Evolutionary conservation across 2,888 invertebrate species (phyloP), one percentile per base, ranked within the genome.

Genomic region (Molanna angustata): DNA sequence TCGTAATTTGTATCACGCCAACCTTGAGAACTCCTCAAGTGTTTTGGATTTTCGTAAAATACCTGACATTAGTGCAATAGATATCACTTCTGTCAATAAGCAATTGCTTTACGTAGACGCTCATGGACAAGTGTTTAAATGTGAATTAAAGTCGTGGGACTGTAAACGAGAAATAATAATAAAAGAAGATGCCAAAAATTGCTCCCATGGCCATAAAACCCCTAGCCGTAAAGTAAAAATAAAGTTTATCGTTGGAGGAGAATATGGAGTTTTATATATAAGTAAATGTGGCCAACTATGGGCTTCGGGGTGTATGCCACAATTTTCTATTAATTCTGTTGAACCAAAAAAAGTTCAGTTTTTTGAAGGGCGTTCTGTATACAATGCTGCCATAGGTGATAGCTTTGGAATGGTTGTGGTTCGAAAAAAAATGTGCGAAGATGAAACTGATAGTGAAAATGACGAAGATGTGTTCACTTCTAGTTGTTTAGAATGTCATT

Each of bases 361-460:
- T 69, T 86, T 88, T 62, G 82, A 84, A 63, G 84, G 83, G 4
- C 73, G 85, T 61, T 79, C 79, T 55, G 80, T 90, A 17, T 78
- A 84, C 44, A 82, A 84, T 65, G 79, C 89, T 39, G 82, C 82
- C 6, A 85, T 90, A 51, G 93, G 93, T 4, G 78, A 79, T 53
- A 84, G 88, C 64, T 92, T 85, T 77, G 90, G 85, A 65, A 85
- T 86, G 64, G 84, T 83, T 43, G 79, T 88, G 62, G 81, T 82
- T n/a, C 78, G 82, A 57, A 85, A 83, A 66, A 76, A 78, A 67
- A 78, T 77, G 9, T 78, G 76, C 65, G 68, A 73, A 48, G 70
- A 70, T 27, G 83, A 84, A 61, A 81, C 80, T 33, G 81, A 83
- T 53, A 76, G 80, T 65, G 80, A 83, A 57, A 78, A 76, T 64